Base-by-base conservation (phyloP, 2,888 invertebrate genomes). In the Empis stercorea region DNA sequence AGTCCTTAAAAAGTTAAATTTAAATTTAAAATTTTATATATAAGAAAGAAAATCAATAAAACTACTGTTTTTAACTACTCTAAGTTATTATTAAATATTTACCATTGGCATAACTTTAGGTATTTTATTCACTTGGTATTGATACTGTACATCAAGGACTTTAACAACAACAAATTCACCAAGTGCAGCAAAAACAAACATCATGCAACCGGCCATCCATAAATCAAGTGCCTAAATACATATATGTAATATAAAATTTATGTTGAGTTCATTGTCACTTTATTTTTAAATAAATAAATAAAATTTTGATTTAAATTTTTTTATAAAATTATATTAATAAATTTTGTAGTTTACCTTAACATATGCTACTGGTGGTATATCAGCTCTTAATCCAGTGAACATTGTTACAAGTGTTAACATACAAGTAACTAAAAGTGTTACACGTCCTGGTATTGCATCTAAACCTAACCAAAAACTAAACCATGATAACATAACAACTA, bases 191-290 rank as follows among this genome's bases (percentile, higher is more conserved):
- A 88, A 88, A 4, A 87, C 87, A 51, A 87, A 87, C 58, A 86
- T 76, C 85, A 88, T 87, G 59, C 88, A 88, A 6, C 84, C 85
- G 5, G 87, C 86, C 87, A 88, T 87, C 88, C 88, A 88, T 10
- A 87, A 71, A 63, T 87, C 87, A 37, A 87, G 67, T 2, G 87
- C 86, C 87, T 86, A 62, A 7, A 9, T 27, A 27, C 7, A 27
- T 20, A 20, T 20, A 20, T 20, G 20, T 20, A 20, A 4, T 4
- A 20, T 20, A 4, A n/a, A 20, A 4, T 7, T 27, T 27, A 7
- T 27, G 4, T 27, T 27, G 9, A 27, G 23, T 27, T 27, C 23
- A 27, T 27, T 27, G 23, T 27, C 23, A 27, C 7, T 27, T 27
- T 27, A 27, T 20, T 20, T 20, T 4, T n/a, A 20, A 20, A 20